Evolutionary conservation across 2,888 invertebrate species (phyloP).

Genomic region (Hymenopus coronatus): DNA sequence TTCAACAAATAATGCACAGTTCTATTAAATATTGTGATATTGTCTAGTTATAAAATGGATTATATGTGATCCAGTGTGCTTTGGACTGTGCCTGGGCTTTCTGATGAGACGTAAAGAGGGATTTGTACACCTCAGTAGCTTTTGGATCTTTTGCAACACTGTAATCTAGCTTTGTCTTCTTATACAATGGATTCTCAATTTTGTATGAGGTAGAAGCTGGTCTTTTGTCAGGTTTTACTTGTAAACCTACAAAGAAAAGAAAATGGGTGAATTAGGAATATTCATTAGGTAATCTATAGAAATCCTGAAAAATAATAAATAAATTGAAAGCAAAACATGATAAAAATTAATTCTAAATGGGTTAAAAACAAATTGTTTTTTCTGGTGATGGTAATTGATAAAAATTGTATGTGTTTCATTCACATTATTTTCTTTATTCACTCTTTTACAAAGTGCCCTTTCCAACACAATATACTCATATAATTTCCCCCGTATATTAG

Average conservation of each 20-base stretch:
- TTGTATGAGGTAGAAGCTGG: slow-evolving; percentile 32
- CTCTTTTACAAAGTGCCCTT: no score
- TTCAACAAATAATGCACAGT: neutral
- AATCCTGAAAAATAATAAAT: no score
- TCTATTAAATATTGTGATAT: neutral
- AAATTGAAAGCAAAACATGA: no score
- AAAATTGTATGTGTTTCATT: no score
- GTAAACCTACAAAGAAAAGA: slow-evolving; percentile 5
- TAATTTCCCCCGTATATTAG: no score
- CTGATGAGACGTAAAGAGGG: slow-evolving; percentile 88
- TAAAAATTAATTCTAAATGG: no score
- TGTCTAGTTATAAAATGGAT: slow-evolving; percentile 84
- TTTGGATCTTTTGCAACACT: slow-evolving; percentile 89
- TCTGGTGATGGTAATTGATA: no score
- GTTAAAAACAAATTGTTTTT: no score
- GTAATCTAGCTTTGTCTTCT: slow-evolving; percentile 75
- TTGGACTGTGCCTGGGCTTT: slow-evolving; percentile 81
- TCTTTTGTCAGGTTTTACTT: neutral
- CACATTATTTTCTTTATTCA: no score
- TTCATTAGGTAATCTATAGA: no score
- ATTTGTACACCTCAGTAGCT: slow-evolving; percentile 88
- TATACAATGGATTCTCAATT: slow-evolving; percentile 64
- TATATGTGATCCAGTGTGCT: slow-evolving; percentile 97
- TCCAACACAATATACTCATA: no score
- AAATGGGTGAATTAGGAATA: neutral